Evolutionary conservation across 2,797 vertebrate species (phyloP), one percentile per base, ranked within the genome.

Genomic region (Dallia pectoralis): DNA sequence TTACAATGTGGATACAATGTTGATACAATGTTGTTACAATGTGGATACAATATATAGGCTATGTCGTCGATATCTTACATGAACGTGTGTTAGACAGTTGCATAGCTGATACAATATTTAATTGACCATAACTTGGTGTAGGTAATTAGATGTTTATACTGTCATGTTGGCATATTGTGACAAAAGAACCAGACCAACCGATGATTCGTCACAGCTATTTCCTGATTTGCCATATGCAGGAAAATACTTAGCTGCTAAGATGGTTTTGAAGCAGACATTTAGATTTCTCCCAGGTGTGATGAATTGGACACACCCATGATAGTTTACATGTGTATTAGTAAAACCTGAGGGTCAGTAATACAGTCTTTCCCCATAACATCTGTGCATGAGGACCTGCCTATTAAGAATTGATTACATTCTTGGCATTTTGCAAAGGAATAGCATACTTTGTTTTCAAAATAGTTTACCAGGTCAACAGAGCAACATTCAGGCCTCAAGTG

Each of bases 301-400:
- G 72, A 65, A 69, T 36, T 65, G 19, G 87, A 85, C 87, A 86
- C 89, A 83, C 89, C 87, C 88, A 81, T 22, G 12, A n/a, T 53
- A 73, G 56, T 61, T 79, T 71, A n/a, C 27, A 32, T 51, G 33
- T 75, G 72, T 69, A 74, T 73, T 56, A 61, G 49, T 78, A 67
- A 63, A 78, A 70, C 59, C 65, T 16, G 14, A 47, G 59, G 67
- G 78, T 81, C 76, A 82, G 80, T 82, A 82, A 51, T 75, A 77
- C 29, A 1, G 12, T 1, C 5, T 19, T 22, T 48, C 67, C 69
- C 22, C 9, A 1, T 40, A 47, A 63, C 76, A 40, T 0, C 61
- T 59, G 56, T 65, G 14, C 27, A 15, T 14, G 19, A 59, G 27
- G 19, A 22, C 29, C n/a, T 30, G 33, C 49, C 19, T 36, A 25